Base-by-base conservation (phyloP, 2,888 invertebrate species). In the Leptopilina syphax region DNA sequence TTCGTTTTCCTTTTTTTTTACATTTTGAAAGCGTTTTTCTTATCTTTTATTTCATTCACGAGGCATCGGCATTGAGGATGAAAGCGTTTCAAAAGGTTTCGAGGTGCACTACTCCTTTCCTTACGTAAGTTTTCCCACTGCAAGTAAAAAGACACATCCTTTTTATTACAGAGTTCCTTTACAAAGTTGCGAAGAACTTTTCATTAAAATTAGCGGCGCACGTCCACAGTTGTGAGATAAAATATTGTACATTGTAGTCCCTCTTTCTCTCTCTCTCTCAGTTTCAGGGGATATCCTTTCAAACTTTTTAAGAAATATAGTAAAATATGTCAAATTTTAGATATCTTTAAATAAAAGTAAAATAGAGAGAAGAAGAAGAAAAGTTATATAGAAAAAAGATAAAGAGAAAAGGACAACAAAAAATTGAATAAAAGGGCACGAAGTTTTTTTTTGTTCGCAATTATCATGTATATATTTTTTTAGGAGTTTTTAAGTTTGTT, bases 151-250 rank as follows among this genome's bases (percentile, higher is more conserved):
- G 70, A 70, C 70, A 70, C 70, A 70, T 70, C 70, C 70, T 70
- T 70, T 70, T 70, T 70, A 70, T 70, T 70, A 70, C 67, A 68
- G 67, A 70, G 70, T 70, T 70, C 70, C 54, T 70, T 50, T 70
- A 70, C 50, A 70, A 70, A 70, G 70, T 70, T 70, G 34, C 34
- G 54, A 70, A 44, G 50, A 70, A 70, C 70, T 70, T 70, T 70
- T 70, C 70, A 70, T 70, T 70, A 70, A 70, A 70, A 70, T 70
- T 70, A 70, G 70, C 70, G 70, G 70, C 70, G 70, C 70, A 70
- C 70, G 70, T 54, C 27, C 54, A 50, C 54, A 70, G 70, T 70
- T 70, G 54, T 70, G 70, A 54, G 70, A 70, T 70, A 54, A 70
- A 70, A 70, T 70, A 70, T 50, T 70, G 70, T 70, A 50, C 70